Conservation (phyloP, 2,797 vertebrate species). For the Silurus aristotelis region DNA sequence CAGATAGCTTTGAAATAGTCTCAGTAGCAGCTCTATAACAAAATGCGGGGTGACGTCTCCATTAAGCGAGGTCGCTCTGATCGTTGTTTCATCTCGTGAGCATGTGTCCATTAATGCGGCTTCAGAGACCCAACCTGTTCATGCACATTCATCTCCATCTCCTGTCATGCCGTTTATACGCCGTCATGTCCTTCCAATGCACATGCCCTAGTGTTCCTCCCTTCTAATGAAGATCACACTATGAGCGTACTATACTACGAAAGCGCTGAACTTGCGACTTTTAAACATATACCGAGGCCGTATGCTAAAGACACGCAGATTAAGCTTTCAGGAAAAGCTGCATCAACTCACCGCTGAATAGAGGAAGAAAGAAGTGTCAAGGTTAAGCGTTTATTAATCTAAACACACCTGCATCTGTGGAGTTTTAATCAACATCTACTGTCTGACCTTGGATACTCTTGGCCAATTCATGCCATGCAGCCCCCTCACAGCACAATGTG, state of each 20-base stretch:
- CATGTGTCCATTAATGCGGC: background rate
- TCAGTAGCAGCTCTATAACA: conserved; percentile 39
- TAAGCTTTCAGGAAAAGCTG: background rate
- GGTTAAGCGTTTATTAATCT: conserved; percentile 20
- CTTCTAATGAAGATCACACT: background rate
- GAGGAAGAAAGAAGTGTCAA: background rate
- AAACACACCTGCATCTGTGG: background rate
- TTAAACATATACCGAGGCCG: background rate
- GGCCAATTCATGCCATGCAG: background rate
- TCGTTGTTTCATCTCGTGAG: conserved; percentile 60
- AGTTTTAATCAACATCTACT: conserved; percentile 11
- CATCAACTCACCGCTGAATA: background rate
- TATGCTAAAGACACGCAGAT: background rate
- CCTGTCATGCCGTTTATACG: conserved; percentile 58
- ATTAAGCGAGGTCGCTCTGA: conserved; percentile 65
- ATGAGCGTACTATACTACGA: too few species aligned
- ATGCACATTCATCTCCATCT: conserved; percentile 59
- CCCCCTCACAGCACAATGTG: background rate
- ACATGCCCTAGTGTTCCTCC: background rate
- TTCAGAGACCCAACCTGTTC: conserved; percentile 47
- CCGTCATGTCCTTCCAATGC: conserved; percentile 48
- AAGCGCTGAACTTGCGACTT: background rate
- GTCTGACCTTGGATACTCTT: conserved; percentile 8
- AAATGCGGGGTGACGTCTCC: conserved; percentile 54
- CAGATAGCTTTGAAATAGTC: conserved; percentile 54